Base-by-base conservation (phyloP, 92 coral and sea anemone species). In the Phenganax stokvisi region DNA sequence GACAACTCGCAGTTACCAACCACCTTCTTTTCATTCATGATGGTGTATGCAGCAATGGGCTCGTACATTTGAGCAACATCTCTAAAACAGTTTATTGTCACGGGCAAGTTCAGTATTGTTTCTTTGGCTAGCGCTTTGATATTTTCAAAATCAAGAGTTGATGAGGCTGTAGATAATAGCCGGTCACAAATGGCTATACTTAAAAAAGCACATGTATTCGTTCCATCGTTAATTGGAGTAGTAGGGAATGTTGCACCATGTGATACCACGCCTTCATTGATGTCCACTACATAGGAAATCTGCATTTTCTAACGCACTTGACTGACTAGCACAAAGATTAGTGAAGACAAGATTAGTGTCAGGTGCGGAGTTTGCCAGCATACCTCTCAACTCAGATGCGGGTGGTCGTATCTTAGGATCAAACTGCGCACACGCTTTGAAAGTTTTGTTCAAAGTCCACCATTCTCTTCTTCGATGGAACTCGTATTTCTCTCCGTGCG, bases 1-100 rank as follows among this genome's bases (percentile, higher is more conserved):
- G 69, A 62, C 69, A 62, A 62, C 13, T 62, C 69, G 69, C 69
- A 62, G 69, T 62, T 62, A 62, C 69, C 69, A 62, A 62, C 69
- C 12, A 62, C 20, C 25, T 62, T 62, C 69, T 62, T n/a, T 7
- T 62, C 25, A n/a, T 62, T 62, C 69, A 62, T 62, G 7, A 62
- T 10, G 12, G 69, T 7, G 20, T n/a, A 62, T 28, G 69, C 69
- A 62, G 69, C 25, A 28, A 62, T 62, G 25, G 69, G 69, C 25
- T 62, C 69, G 69, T 62, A 62, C 20, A 62, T 62, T n/a, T 62
- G 69, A 62, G 69, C 13, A 9, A 62, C 69, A 62, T 62, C 25
- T 62, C 69, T 62, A 9, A 62, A n/a, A 62, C 69, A 9, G 69
- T 62, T 62, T 9, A 62, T 62, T n/a, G 25, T 62, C 69, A 0